A percentile compares a stretch with the other conserved stretches of the same genome.
phyloP scores from a whole-genome alignment of 2,888 invertebrate genomes.

The Napeogenes inachia region DNA sequence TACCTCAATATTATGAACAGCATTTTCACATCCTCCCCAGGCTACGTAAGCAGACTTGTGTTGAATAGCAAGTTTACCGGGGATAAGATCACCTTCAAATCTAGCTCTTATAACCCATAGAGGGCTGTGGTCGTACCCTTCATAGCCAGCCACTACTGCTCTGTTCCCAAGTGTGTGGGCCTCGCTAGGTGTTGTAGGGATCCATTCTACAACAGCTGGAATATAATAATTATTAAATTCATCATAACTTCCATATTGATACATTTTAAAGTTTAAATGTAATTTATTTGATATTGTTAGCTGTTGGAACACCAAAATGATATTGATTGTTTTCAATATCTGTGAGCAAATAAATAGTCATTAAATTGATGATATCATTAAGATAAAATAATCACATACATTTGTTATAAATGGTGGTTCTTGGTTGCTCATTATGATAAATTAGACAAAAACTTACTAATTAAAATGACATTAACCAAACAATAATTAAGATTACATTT shows the following conservation, averaged over 20 bases:
- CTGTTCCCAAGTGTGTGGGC: conserved; percentile 47
- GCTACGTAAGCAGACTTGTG: conserved; percentile 61
- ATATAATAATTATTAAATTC: conserved; percentile 15
- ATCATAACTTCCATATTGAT: background rate
- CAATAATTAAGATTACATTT: too few relatives aligned
- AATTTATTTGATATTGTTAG: background rate
- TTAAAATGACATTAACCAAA: too few relatives aligned
- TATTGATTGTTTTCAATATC: background rate
- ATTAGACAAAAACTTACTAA: too few relatives aligned
- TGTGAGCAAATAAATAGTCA: background rate
- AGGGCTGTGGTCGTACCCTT: conserved; percentile 64
- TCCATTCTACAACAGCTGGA: conserved; percentile 60
- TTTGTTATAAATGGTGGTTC: background rate
- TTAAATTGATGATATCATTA: background rate
- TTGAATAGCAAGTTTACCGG: conserved; percentile 65
- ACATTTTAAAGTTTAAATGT: background rate
- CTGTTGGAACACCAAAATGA: background rate
- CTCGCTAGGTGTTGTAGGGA: conserved; percentile 45
- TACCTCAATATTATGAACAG: conserved; percentile 59
- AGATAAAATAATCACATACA: background rate
- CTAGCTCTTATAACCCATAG: conserved; percentile 65
- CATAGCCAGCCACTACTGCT: conserved; percentile 66
- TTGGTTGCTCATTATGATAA: background rate
- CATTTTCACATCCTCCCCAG: conserved; percentile 61
- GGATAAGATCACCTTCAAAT: conserved; percentile 60